Conservation (phyloP, 2,113 vertebrate species). For the Colius striatus region DNA sequence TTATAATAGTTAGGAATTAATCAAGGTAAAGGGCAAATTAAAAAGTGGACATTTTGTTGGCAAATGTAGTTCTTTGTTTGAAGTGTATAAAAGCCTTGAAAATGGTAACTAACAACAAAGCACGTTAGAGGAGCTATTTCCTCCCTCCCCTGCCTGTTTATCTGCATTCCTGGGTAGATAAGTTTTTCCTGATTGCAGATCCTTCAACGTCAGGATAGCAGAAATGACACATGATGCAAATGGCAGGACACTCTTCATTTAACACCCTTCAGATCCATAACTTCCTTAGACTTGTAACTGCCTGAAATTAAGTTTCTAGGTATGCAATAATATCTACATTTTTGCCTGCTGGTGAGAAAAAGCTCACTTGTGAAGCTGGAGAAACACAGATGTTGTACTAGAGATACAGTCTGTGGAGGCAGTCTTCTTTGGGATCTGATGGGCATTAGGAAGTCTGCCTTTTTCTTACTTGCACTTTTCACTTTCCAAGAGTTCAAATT, state of each 20-base stretch:
- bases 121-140: too few relatives aligned
- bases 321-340: neutral
- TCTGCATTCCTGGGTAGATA: too few relatives aligned
- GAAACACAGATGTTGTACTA: neutral
- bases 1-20: too few relatives aligned
- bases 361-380: neutral
- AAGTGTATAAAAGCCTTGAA: too few relatives aligned
- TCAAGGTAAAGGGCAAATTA: too few relatives aligned
- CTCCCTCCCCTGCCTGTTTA: too few relatives aligned
- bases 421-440: neutral
- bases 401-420: neutral
- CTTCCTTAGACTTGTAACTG: neutral
- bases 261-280: neutral
- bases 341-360: neutral
- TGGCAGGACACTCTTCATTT: neutral
- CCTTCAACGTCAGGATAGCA: too few relatives aligned
- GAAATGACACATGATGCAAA: neutral
- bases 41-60: too few relatives aligned
- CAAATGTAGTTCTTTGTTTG: too few relatives aligned
- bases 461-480: neutral
- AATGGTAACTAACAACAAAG: too few relatives aligned
- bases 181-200: too few relatives aligned
- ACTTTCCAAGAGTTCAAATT: neutral
- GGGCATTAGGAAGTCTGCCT: neutral
- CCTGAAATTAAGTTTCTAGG: neutral